Conservation (phyloP, 2,888 invertebrate species). For the Steinernema scapterisci region DNA sequence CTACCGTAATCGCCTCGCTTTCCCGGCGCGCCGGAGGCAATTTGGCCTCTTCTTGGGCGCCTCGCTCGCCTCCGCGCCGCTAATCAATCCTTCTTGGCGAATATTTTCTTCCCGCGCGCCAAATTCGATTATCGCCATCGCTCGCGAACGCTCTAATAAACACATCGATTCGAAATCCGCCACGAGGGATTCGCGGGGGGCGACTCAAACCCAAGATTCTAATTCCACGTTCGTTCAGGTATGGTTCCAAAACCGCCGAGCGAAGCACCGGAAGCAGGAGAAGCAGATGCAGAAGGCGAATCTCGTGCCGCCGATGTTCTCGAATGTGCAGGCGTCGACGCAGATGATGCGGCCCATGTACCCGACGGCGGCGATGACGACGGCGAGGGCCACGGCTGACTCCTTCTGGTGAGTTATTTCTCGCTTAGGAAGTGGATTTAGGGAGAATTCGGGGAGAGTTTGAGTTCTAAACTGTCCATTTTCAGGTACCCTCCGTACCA, state of each 20-base stretch:
- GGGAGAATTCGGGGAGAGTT: too few species aligned
- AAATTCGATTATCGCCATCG: slow-evolving; percentile 35
- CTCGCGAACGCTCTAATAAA: slow-evolving; percentile 31
- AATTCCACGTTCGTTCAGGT: slow-evolving; percentile 25
- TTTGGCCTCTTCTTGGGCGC: neutral
- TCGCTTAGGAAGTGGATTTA: neutral
- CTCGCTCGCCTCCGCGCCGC: neutral
- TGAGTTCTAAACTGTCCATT: too few species aligned
- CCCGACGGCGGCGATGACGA: slow-evolving; percentile 34
- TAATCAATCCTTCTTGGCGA: slow-evolving; percentile 28
- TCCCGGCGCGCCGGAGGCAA: slow-evolving; percentile 18
- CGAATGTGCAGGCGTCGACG: neutral
- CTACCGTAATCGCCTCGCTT: slow-evolving; percentile 11
- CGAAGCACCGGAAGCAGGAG: slow-evolving; percentile 63
- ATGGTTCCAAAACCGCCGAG: slow-evolving; percentile 38
- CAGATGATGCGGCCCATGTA: slow-evolving; percentile 46
- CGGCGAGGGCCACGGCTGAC: slow-evolving; percentile 34
- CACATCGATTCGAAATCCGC: neutral
- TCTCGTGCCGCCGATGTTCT: slow-evolving; percentile 39
- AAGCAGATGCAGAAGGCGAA: slow-evolving; percentile 65
- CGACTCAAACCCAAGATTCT: neutral
- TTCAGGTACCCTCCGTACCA: slow-evolving; percentile 56
- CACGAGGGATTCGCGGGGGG: slow-evolving; percentile 4
- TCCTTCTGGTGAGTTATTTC: slow-evolving; percentile 34
- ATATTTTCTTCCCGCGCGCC: slow-evolving; percentile 27